Evolutionary conservation across 2,888 invertebrate species (phyloP), one percentile per base, ranked within the genome.

Genomic region (Napeogenes inachia): DNA sequence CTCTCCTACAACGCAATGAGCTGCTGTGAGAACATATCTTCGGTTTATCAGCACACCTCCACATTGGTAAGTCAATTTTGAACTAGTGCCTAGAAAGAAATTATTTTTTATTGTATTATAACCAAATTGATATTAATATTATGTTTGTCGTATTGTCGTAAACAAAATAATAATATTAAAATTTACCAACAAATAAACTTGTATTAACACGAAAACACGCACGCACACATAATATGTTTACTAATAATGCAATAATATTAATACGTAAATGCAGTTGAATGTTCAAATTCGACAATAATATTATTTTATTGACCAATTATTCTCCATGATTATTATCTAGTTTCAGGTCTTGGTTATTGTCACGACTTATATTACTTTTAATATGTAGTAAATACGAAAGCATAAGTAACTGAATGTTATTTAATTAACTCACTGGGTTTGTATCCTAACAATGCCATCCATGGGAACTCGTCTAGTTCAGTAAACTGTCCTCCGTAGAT

Each of bases 381-480:
- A 35, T 35, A 21, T 21, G 1, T 21, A 21, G 21, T 21, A 38
- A 38, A 38, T 38, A 38, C 2, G 3, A 38, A 38, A 3, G 4
- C 38, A 3, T 38, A 3, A 6, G 8, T 38, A 38, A 6, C 10
- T 42, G 10, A 54, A 10, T 12, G 42, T 42, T 10, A 12, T 42
- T 38, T 42, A 10, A 42, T 47, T 4, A 60, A 79, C 85, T 81
- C 74, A 92, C 92, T 77, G 66, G 90, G 89, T 45, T 85, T 83
- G 68, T 93, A 93, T 59, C 93, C 92, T 59, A 93, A 68, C 32
- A 93, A 70, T 0, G 91, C 92, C 89, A 93, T 88, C 93, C 93
- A 93, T 0, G 93, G 93, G 75, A 92, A 93, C 72, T 93, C 93
- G 61, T 93, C 93, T 4, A 93, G 73, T n/a, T 93, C 92, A 0